Base-by-base conservation (phyloP, 2,113 vertebrate genomes). In the Cinclus cinclus region DNA sequence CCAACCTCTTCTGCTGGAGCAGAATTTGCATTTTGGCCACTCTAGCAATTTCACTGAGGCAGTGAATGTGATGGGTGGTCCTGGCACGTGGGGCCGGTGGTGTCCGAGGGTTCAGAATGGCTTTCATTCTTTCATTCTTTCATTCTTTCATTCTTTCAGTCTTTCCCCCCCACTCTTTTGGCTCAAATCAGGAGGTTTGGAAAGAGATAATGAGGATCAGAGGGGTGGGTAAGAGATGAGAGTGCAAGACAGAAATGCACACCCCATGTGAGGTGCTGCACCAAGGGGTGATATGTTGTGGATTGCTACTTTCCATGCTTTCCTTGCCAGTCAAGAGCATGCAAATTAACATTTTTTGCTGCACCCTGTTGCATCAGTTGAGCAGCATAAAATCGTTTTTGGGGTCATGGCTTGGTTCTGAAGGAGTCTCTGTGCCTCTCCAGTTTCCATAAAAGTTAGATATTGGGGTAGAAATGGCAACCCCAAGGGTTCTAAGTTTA, bases 11-110 rank as follows among this genome's bases (percentile, higher is more conserved):
- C 74, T 90, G 3, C 84, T 50, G 53, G 8, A 28, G 5, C 62
- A 55, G 22, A 11, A 46, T 94, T 88, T 83, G 47, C 33, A 78
- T 83, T 90, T 93, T 92, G 83, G 84, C 64, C 92, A 65, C 93
- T 76, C 3, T 69, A 82, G 82, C 80, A 65, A 6, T 88, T 92
- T 69, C 83, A n/a, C 22, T 9, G 76, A 53, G 76, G 84, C 27
- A 78, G 27, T 65, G 90, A 62, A 81, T n/a, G 82, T 69, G 92
- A 80, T 49, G 35, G 67, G 94, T 90, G 82, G 15, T 33, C 68
- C 70, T 83, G 82, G 55, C 59, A 14, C 5, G 19, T 2, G 25
- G 73, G 79, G 68, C 68, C 55, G 20, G 41, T 5, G 33, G 22
- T 74, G 80, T 74, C 94, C 92, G 82, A 18, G 2, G 53, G n/a